These are phyloP conservation scores for Sipha maydis DNA, from an alignment of 2,888 invertebrate species.

Conservation along the genomic window DNA sequence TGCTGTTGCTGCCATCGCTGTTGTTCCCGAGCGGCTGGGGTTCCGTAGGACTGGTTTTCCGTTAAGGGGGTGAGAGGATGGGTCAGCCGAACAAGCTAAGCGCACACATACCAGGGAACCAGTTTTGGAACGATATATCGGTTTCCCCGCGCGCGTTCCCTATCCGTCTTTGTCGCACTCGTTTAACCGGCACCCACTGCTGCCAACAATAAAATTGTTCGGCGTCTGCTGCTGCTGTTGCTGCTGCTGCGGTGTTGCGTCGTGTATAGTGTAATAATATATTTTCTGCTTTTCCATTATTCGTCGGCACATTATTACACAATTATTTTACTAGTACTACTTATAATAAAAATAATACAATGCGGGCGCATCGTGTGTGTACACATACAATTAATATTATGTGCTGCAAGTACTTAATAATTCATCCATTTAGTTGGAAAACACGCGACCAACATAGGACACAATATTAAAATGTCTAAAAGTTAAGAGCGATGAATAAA, in stretches of 20 bases:
- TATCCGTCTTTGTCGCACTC: conserved; percentile 21
- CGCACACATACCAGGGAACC: conserved; percentile 57
- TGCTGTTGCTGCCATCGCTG: not conserved
- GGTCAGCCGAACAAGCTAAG: conserved; percentile 55
- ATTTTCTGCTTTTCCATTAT: conserved; percentile 5
- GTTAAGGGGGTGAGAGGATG: conserved; percentile 63
- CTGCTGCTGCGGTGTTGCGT: not conserved
- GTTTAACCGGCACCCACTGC: conserved; percentile 60
- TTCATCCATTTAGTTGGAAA: not conserved
- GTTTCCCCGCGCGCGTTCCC: conserved; percentile 29
- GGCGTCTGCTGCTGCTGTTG: not conserved
- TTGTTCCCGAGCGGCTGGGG: conserved; percentile 40
- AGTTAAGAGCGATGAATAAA: not conserved
- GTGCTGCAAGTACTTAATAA: not conserved
- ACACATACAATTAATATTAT: not conserved
- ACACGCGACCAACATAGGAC: not conserved
- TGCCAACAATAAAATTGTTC: conserved; percentile 48
- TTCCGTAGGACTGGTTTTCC: conserved; percentile 57
- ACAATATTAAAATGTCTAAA: not conserved
- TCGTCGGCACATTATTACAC: not conserved
- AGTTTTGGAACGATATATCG: conserved; percentile 53
- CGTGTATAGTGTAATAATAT: not conserved
- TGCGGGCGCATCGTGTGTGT: not conserved
- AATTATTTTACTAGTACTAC: not conserved
- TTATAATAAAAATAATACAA: not conserved